Evolutionary conservation across 2,797 vertebrate genomes (phyloP), one percentile per base, ranked within the genome.

Genomic region (Kryptopterus vitreolus): DNA sequence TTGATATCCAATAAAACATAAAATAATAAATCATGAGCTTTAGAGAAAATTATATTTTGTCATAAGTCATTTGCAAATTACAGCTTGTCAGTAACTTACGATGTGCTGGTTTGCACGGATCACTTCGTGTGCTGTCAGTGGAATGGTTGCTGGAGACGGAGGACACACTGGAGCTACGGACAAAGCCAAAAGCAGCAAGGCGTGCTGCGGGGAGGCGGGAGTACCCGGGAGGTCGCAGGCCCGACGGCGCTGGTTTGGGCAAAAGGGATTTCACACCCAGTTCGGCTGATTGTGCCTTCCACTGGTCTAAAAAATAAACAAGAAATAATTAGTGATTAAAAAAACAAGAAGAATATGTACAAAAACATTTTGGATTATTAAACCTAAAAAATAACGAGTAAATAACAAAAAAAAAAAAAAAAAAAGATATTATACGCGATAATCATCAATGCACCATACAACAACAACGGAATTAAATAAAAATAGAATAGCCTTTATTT

Each of bases 131-230:
- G 46, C 95, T 97, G 89, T 98, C 96, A 0, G 84, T 92, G 0
- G 96, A 96, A 82, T 96, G 95, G 85, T 93, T 95, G 55, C 96
- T 98, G 87, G 97, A 94, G 38, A 94, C 95, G 0, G 97, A 98
- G 9, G 98, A 97, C 55, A 97, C 94, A 0, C 97, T 99, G 86
- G 97, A 97, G 86, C 95, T 99, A 82, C 97, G 92, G 81, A 98
- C 94, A 11, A 99, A 99, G 70, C 97, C 96, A 33, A 99, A 97
- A 0, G 96, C 94, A 0, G 96, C 95, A 86, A 98, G 91, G 38
- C 97, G 97, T 38, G 96, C 92, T 0, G 96, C 92, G 0, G 96
- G 96, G 72, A 95, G 87, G 0, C 96, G 94, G 0, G 94, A 95
- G 84, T 97, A 96, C 82, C 96, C 95, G 0, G 97, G 97, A 70